These are phyloP conservation scores for Cherax quadricarinatus DNA, from an alignment of 1,140 invertebrate genomes.

Conservation along the genomic window DNA sequence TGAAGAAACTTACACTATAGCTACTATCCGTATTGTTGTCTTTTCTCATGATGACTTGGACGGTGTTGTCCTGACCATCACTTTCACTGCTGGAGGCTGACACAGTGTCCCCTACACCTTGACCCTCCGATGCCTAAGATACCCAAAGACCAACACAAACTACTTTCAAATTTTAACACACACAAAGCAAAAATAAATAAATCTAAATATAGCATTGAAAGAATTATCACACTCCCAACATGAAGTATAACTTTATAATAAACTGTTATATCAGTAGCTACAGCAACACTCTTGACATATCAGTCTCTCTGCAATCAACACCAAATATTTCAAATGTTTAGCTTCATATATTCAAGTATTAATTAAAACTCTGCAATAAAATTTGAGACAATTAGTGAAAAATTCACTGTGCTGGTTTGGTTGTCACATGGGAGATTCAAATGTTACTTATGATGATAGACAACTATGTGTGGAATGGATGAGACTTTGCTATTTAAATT, in stretches of 20 bases:
- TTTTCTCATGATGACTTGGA: slow-evolving; percentile 74
- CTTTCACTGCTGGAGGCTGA: slow-evolving; percentile 69
- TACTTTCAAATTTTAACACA: slow-evolving; percentile 12
- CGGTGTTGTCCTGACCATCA: slow-evolving; percentile 71
- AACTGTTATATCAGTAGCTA: not conserved
- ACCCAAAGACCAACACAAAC: slow-evolving; percentile 46
- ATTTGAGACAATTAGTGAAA: not conserved
- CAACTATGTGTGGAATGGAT: not conserved
- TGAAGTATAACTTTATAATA: not conserved
- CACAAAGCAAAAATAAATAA: slow-evolving; percentile 16
- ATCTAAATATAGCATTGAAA: not conserved
- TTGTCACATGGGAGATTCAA: not conserved
- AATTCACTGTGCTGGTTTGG: not conserved
- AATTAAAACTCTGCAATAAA: not conserved
- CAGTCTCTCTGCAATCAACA: too few relatives aligned
- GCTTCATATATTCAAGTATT: not conserved
- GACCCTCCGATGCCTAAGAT: slow-evolving; percentile 62
- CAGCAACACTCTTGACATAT: not conserved
- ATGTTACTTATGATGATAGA: not conserved
- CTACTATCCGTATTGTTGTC: slow-evolving; percentile 73
- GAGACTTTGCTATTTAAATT: not conserved
- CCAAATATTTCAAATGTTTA: not conserved
- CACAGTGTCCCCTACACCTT: slow-evolving; percentile 56
- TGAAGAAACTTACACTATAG: slow-evolving; percentile 61
- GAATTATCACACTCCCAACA: not conserved